phyloP scores from a whole-genome alignment of 2,797 vertebrate species.

The Glyptemys insculpta region DNA sequence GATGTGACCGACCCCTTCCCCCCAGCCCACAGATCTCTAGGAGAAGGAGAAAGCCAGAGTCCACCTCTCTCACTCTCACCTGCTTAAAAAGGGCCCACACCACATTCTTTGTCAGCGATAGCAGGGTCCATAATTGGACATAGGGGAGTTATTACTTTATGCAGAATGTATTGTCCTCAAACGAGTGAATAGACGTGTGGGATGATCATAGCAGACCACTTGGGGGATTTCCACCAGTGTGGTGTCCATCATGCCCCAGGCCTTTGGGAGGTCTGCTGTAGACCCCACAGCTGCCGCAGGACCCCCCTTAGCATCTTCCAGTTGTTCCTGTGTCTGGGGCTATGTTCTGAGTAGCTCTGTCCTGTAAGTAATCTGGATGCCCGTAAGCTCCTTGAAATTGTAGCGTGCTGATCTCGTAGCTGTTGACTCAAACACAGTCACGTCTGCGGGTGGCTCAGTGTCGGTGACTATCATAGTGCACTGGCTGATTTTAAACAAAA shows the following conservation, averaged over 20 bases:
- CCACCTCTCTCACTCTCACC: not conserved
- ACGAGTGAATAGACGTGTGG: not conserved
- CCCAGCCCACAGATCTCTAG: not conserved
- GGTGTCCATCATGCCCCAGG: not conserved
- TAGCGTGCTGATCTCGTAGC: conserved; percentile 16
- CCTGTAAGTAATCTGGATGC: not conserved
- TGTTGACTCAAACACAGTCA: conserved; percentile 56
- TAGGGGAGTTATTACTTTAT: not conserved
- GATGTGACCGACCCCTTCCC: too few species aligned
- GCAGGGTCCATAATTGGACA: not conserved
- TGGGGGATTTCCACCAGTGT: not conserved
- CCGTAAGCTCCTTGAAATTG: not conserved
- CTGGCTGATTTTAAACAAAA: conserved; percentile 46
- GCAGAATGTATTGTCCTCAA: not conserved
- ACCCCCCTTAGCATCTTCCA: not conserved
- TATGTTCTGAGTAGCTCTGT: not conserved
- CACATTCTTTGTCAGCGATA: not conserved
- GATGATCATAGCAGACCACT: accelerated
- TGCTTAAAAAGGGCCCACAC: not conserved
- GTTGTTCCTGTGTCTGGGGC: not conserved
- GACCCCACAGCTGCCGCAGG: not conserved
- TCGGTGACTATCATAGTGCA: not conserved
- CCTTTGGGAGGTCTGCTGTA: not conserved
- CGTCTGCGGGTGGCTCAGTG: not conserved
- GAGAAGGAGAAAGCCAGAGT: not conserved